Evolutionary conservation across 2,797 vertebrate species (phyloP).

Genomic region (Simalia tracyae): DNA sequence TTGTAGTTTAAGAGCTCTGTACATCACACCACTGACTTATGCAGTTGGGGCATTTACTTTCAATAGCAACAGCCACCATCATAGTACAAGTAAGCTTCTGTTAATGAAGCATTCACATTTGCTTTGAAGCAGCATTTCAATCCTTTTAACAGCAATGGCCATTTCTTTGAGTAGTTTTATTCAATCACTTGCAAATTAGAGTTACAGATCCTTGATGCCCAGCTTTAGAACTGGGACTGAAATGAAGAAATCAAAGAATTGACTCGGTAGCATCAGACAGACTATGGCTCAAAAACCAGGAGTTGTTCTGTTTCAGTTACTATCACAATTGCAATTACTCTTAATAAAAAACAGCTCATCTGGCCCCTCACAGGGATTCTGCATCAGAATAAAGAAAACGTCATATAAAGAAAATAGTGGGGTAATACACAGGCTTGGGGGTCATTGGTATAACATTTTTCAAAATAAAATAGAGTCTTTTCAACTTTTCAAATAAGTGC

Average conservation of each 20-base stretch:
- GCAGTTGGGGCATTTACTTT: constrained; percentile 68
- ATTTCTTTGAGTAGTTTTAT: constrained; percentile 62
- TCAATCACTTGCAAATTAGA: constrained; percentile 51
- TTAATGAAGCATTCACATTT: constrained; percentile 54
- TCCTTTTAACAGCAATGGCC: constrained; percentile 28
- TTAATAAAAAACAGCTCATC: background rate
- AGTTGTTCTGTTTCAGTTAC: too few species aligned
- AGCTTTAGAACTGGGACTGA: background rate
- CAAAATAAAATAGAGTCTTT: background rate
- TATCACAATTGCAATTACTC: background rate
- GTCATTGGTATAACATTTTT: background rate
- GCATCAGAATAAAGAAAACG: too few species aligned
- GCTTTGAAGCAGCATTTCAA: constrained; percentile 61
- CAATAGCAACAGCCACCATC: constrained; percentile 65
- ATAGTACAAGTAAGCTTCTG: constrained; percentile 54
- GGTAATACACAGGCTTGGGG: background rate
- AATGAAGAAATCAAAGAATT: background rate
- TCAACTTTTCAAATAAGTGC: too few species aligned
- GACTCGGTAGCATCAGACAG: too few species aligned
- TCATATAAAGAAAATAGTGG: too few species aligned
- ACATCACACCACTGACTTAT: constrained; percentile 66
- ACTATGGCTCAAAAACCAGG: background rate
- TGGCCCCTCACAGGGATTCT: too few species aligned
- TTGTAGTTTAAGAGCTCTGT: constrained; percentile 70
- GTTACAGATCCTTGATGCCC: constrained; percentile 46